phyloP scores from a whole-genome alignment of 2,113 vertebrate species.

The Anguilla rostrata region DNA sequence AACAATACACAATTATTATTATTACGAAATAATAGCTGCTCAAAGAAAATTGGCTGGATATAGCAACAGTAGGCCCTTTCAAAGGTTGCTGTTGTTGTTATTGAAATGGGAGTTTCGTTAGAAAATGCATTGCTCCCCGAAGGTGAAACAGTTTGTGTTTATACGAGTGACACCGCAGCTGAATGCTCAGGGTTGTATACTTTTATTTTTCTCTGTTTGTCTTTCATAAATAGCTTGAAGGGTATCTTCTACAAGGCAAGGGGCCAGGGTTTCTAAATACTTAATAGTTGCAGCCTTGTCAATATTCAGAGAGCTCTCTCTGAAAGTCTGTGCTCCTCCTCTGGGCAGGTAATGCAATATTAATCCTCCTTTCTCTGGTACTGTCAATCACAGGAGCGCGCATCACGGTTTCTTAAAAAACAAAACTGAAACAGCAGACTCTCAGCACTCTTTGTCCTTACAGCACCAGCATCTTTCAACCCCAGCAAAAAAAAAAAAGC shows the following conservation, averaged over 20 bases:
- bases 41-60: not conserved
- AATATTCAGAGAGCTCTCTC: constrained; percentile 12
- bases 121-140: not conserved
- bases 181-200: not conserved
- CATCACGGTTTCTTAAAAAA: not conserved
- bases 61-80: not conserved
- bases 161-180: not conserved
- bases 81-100: not conserved
- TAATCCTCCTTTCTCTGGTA: not conserved
- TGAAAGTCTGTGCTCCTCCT: constrained; percentile 5
- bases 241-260: not conserved
- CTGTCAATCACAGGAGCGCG: not conserved
- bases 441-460: not conserved
- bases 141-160: not conserved
- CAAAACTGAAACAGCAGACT: not conserved
- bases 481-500: not conserved
- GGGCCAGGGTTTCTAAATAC: constrained; percentile 11
- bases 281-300: constrained; percentile 9
- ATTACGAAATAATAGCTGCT: not conserved
- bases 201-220: constrained; percentile 12
- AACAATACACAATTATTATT: not conserved
- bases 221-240: constrained; percentile 25
- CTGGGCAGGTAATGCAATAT: not conserved
- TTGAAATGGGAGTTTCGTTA: not conserved
- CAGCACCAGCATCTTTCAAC: not conserved